phyloP scores from a whole-genome alignment of 2,888 invertebrate genomes.

The Tachina fera region DNA sequence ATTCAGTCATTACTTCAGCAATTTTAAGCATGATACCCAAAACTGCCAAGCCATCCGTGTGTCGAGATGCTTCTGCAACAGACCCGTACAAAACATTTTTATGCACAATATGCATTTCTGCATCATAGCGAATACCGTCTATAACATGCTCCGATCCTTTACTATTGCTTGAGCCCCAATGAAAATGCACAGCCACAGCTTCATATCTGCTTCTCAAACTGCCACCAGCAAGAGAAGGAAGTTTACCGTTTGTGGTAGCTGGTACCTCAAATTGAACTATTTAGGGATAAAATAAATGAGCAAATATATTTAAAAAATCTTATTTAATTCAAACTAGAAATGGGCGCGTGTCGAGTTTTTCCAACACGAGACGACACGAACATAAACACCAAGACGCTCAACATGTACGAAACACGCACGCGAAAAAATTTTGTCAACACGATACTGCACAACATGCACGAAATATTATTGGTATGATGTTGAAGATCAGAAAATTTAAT shows the following conservation, averaged over 20 bases:
- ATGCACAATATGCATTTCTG: slow-evolving; percentile 88
- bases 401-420: no score
- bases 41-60: slow-evolving; percentile 86
- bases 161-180: slow-evolving; percentile 88
- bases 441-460: no score
- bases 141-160: slow-evolving; percentile 85
- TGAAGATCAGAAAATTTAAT: no score
- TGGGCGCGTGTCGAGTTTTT: no score
- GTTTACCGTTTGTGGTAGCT: slow-evolving; percentile 72
- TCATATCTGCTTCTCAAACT: slow-evolving; percentile 73
- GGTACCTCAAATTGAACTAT: slow-evolving; percentile 76
- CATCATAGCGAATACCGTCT: slow-evolving; percentile 83
- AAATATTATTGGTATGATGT: no score
- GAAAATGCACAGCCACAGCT: slow-evolving; percentile 84
- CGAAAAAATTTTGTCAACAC: no score
- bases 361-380: no score
- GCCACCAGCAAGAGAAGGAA: slow-evolving; percentile 76
- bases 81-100: slow-evolving; percentile 85
- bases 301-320: not conserved
- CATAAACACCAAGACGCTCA: no score
- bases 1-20: slow-evolving; percentile 56
- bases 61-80: slow-evolving; percentile 83
- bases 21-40: slow-evolving; percentile 85
- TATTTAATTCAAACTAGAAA: slow-evolving; percentile 18
- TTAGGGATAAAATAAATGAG: not conserved